Base-by-base conservation (phyloP, 2,113 vertebrate species). In the Leptocoma aspasia region DNA sequence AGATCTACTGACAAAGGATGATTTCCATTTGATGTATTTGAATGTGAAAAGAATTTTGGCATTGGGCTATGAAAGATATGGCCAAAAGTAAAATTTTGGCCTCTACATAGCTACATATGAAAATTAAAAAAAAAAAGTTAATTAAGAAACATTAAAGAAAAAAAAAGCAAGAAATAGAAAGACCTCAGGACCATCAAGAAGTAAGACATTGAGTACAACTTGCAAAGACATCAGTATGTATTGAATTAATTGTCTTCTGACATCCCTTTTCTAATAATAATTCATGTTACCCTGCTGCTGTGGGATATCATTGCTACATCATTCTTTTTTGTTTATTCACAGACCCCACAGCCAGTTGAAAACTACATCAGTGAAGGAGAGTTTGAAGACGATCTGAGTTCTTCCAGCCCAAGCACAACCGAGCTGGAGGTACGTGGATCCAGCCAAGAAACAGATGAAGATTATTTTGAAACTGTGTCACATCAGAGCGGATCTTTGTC, bases 341-440 rank as follows among this genome's bases (percentile, higher is more conserved):
- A 99, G 99, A 89, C 97, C 57, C 98, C 98, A 90, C 96, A 98
- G 91, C 96, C 98, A 50, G 96, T 68, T 78, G 97, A 98, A 89
- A 98, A 98, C 54, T 92, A 94, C n/a, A 86, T 96, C 49, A 94
- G 77, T 57, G 97, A 98, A 89, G 82, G 91, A 65, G 97, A 97
- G 52, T 92, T 80, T 82, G 93, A 98, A 89, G 98, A 98, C 24
- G 97, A 97, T 23, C 95, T 84, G 54, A 94, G 89, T 49, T 93
- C 95, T 45, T 82, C 92, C 56, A 39, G 69, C 28, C 84, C 96
- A 0, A 89, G 82, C 59, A 95, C 89, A 1, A 68, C 71, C 35
- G 97, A 98, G 35, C 41, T 96, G 78, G 97, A 98, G 79, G 87
- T 97, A 17, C 94, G 79, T 68, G 97, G 94, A 65, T 97, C 97